These are phyloP conservation scores for Leucophenga montana DNA, from an alignment of 2,888 invertebrate species.

Conservation along the genomic window DNA sequence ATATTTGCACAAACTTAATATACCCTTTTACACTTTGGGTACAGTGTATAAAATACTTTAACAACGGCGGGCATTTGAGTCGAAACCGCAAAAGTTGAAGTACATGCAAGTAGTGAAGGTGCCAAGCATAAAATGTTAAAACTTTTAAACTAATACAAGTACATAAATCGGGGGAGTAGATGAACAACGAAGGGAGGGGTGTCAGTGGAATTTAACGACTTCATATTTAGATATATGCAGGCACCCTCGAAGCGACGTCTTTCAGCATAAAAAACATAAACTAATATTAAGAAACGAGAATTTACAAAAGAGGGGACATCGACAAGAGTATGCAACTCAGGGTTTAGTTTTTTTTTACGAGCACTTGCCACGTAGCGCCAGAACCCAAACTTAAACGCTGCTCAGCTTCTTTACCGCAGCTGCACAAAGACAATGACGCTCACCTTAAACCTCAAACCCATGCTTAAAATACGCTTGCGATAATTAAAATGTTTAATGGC, in stretches of 20 bases:
- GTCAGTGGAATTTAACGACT: conserved; percentile 5
- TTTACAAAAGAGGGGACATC: conserved; percentile 17
- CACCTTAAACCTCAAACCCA: neutral
- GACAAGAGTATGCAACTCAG: neutral
- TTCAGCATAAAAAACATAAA: conserved; percentile 20
- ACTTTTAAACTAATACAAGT: neutral
- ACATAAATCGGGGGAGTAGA: neutral
- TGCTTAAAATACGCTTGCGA: conserved; percentile 43
- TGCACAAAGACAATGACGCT: neutral
- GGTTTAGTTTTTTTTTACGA: conserved; percentile 52
- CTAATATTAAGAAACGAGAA: conserved; percentile 27
- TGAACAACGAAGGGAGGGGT: neutral
- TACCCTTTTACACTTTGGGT: too few relatives aligned
- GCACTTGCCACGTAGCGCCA: conserved; percentile 61
- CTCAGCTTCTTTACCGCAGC: neutral
- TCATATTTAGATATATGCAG: neutral
- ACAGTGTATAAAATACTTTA: too few relatives aligned
- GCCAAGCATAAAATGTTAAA: conserved; percentile 21
- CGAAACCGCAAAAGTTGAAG: neutral
- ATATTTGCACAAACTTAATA: too few relatives aligned
- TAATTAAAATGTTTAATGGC: conserved; percentile 67
- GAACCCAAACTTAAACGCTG: neutral
- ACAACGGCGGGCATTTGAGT: neutral
- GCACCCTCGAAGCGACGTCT: too few relatives aligned
- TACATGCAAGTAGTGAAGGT: conserved; percentile 4